A percentile compares a stretch with the other conserved stretches of the same genome.
Evolutionary conservation across 1,140 invertebrate species (phyloP).

Genomic region (Chrysomallon squamiferum): DNA sequence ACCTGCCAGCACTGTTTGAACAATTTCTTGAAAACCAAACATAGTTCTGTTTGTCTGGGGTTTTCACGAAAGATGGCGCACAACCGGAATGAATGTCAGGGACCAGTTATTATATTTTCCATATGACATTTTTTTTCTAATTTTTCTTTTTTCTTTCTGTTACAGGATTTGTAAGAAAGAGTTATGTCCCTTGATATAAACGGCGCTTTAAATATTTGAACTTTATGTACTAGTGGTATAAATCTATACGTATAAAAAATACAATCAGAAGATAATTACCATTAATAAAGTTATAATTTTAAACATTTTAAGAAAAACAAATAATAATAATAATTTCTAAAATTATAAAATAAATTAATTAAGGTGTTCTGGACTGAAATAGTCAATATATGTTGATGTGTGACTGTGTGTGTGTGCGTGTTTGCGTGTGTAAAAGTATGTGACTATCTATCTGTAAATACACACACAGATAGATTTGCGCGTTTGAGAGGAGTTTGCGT

Average conservation of each 20-base stretch:
- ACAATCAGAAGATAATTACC: too few species aligned
- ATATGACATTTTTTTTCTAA: neutral
- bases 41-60: neutral
- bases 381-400: slow-evolving; percentile 2
- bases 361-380: too few species aligned
- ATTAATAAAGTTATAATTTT: too few species aligned
- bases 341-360: too few species aligned
- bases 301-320: too few species aligned
- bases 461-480: too few species aligned
- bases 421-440: slow-evolving; percentile 1
- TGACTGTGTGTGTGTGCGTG: neutral
- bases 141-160: neutral
- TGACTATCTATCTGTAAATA: neutral
- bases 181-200: neutral
- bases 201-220: too few species aligned
- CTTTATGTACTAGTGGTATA: too few species aligned
- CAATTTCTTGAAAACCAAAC: neutral
- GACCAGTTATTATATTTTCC: neutral
- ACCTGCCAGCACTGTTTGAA: neutral
- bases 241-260: too few species aligned
- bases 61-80: neutral
- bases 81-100: neutral
- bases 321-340: too few species aligned
- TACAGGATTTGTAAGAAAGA: too few species aligned
- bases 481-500: too few species aligned